These are phyloP conservation scores for Pholis gunnellus DNA, from an alignment of 2,113 vertebrate genomes.

Conservation along the genomic window DNA sequence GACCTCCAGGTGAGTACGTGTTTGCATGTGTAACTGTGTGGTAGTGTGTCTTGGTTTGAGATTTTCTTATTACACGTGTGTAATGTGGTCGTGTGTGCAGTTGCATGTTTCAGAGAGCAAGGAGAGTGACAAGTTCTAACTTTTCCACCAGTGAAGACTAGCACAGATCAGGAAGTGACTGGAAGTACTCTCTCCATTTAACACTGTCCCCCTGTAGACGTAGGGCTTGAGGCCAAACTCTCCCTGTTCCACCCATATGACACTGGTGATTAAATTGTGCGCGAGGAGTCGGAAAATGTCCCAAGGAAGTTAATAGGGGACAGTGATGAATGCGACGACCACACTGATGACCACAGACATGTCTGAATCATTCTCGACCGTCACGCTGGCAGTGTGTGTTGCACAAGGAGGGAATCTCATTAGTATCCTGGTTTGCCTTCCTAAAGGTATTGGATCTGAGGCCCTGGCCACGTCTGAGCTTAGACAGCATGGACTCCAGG, in stretches of 20 bases:
- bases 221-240: slow-evolving; percentile 2
- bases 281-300: slow-evolving; percentile 58
- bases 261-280: slow-evolving; percentile 55
- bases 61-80: neutral
- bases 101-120: neutral
- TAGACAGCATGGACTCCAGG: slow-evolving; percentile 35
- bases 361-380: slow-evolving; percentile 70
- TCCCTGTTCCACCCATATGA: slow-evolving; percentile 53
- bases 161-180: neutral
- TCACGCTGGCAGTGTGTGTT: slow-evolving; percentile 59
- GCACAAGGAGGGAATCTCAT: slow-evolving; percentile 69
- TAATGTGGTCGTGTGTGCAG: neutral
- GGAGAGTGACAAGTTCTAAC: neutral
- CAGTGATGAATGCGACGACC: slow-evolving; percentile 58
- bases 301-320: slow-evolving; percentile 50
- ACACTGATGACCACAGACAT: slow-evolving; percentile 73
- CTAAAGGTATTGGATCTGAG: slow-evolving; percentile 53
- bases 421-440: slow-evolving; percentile 56
- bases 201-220: neutral
- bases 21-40: neutral
- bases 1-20: slow-evolving; percentile 92
- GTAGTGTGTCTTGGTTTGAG: neutral
- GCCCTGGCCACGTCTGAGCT: slow-evolving; percentile 13
- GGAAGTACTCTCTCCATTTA: slow-evolving; percentile 14
- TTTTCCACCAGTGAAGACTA: neutral